phyloP scores from a whole-genome alignment of 2,888 invertebrate species.

The Pimpla rufipes region DNA sequence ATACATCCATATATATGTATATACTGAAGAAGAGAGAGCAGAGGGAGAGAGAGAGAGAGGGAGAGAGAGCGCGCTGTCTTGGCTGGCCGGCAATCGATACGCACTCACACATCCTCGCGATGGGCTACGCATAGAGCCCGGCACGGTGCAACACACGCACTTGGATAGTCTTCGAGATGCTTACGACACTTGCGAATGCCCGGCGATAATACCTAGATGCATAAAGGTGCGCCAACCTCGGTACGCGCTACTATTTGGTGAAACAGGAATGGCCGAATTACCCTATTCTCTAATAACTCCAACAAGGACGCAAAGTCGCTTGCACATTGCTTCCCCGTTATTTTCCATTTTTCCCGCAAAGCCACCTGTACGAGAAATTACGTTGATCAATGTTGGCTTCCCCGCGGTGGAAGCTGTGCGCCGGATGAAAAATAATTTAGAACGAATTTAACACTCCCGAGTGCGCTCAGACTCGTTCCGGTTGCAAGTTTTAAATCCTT shows the following conservation, averaged over 20 bases:
- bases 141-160: constrained; percentile 24
- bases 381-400: no score
- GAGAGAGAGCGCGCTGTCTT: constrained; percentile 76
- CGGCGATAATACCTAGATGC: constrained; percentile 4
- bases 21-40: constrained; percentile 10
- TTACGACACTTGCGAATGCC: constrained; percentile 16
- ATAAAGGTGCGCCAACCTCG: background rate
- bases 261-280: background rate
- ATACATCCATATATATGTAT: background rate
- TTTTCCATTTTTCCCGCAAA: no score
- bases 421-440: no score
- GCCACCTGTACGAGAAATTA: no score
- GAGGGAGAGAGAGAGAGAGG: constrained; percentile 49
- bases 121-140: constrained; percentile 58
- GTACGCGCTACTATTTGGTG: background rate
- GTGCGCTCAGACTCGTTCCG: no score
- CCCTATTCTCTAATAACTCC: background rate
- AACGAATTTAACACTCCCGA: no score
- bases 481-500: no score
- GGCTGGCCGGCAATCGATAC: constrained; percentile 84
- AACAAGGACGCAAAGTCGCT: no score
- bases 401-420: no score
- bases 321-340: no score
- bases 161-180: constrained; percentile 18
- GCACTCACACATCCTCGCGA: constrained; percentile 78